Conservation (phyloP, 2,797 vertebrate species). For the Bovichtus diacanthus region DNA sequence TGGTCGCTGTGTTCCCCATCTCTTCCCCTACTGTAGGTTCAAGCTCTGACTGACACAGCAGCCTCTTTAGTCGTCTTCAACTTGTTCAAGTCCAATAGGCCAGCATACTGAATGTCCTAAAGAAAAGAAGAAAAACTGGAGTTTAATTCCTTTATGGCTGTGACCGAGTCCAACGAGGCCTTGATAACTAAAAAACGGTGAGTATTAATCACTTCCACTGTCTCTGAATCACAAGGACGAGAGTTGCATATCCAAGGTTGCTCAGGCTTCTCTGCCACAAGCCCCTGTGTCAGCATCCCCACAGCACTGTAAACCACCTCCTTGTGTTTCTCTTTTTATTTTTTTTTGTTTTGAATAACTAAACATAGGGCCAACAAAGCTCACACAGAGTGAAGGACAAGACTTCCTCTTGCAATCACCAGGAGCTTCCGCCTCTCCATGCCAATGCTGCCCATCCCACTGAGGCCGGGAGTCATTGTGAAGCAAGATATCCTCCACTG, state of each 20-base stretch:
- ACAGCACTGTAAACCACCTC: slow-evolving; percentile 51
- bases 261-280: slow-evolving; percentile 62
- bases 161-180: slow-evolving; percentile 21
- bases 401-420: slow-evolving; percentile 81
- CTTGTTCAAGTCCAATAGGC: slow-evolving; percentile 72
- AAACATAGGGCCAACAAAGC: slow-evolving; percentile 67
- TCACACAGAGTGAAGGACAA: slow-evolving; percentile 76
- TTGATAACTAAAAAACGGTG: slow-evolving; percentile 10
- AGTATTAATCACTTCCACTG: slow-evolving; percentile 30
- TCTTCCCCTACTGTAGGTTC: slow-evolving; percentile 62
- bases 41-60: slow-evolving; percentile 64
- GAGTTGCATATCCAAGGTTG: slow-evolving; percentile 52
- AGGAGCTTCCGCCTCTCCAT: slow-evolving; percentile 80
- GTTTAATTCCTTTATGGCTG: slow-evolving; percentile 32
- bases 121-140: slow-evolving; percentile 39
- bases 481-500: slow-evolving; percentile 56
- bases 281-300: slow-evolving; percentile 54
- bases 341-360: slow-evolving; percentile 60
- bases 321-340: slow-evolving; percentile 41
- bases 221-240: slow-evolving; percentile 33
- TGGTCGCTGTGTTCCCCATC: slow-evolving; percentile 99
- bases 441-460: slow-evolving; percentile 80
- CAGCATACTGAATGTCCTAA: slow-evolving; percentile 87
- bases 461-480: slow-evolving; percentile 67
- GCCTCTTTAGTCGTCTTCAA: slow-evolving; percentile 79